Conservation (phyloP, 2,113 vertebrate species). For the Sarotherodon lohbergeri region DNA sequence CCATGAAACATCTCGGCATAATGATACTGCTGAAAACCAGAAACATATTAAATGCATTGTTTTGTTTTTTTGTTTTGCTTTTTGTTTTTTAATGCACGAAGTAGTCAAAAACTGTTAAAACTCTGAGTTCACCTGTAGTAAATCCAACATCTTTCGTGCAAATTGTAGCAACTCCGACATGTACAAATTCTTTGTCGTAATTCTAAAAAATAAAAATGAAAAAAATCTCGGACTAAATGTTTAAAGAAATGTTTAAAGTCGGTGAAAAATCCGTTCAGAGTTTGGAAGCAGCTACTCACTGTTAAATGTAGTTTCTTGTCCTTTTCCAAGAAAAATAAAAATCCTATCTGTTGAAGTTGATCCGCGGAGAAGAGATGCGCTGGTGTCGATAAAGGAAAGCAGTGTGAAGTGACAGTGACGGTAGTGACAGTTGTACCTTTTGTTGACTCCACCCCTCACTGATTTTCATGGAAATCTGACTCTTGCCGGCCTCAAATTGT, state of each 20-base stretch:
- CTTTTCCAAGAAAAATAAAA: background rate
- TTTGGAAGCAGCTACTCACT: background rate
- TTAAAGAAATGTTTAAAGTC: background rate
- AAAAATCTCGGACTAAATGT: background rate
- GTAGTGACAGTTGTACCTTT: constrained; percentile 43
- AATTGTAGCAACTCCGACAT: background rate
- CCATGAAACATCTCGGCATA: constrained; percentile 95
- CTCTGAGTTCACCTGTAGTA: background rate
- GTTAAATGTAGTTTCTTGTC: background rate
- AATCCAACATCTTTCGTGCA: background rate
- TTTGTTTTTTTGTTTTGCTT: background rate
- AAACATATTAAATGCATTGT: background rate
- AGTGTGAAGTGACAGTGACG: background rate
- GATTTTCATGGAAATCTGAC: constrained; percentile 57
- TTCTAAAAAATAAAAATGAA: rapidly evolving
- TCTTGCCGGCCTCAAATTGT: background rate
- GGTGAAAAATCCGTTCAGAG: background rate
- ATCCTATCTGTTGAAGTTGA: background rate
- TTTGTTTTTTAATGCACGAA: background rate
- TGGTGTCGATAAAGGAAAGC: constrained; percentile 34
- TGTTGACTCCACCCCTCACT: constrained; percentile 56
- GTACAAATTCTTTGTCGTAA: background rate
- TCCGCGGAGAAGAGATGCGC: background rate
- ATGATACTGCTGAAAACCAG: constrained; percentile 15
- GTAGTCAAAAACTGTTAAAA: background rate